Base-by-base conservation (phyloP, 2,797 vertebrate genomes). In the Typhlichthys subterraneus region DNA sequence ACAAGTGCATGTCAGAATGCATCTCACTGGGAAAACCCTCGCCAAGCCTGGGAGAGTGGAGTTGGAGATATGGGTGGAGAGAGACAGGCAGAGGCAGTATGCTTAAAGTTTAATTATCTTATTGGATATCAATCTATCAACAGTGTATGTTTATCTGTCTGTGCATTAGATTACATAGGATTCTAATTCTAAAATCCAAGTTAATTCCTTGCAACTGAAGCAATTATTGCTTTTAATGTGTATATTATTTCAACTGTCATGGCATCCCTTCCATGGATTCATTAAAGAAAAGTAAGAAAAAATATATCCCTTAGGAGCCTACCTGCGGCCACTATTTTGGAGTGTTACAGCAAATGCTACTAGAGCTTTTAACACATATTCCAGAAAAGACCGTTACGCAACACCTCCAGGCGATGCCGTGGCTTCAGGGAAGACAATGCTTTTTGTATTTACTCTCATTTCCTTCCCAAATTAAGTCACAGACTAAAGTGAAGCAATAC, bases 381-480 rank as follows among this genome's bases (percentile, higher is more conserved):
- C 79, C 77, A 86, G 89, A 90, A 83, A 88, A 90, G 86, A 93
- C 86, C 89, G 91, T 90, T 90, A 85, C 80, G 82, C 84, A 91
- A 93, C 88, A 87, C 84, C 75, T 85, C 80, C 65, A 82, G 76
- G 67, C 60, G 68, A 50, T 73, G 69, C 77, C 85, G 75, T 55
- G 76, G 85, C 86, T 80, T 75, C 59, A 80, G 80, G 79, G 85
- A 88, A 94, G 87, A 95, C 94, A 95, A 95, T 93, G 83, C 81
- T 88, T 92, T 93, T 94, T 94, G 91, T 94, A 87, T 85, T 90
- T 91, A 93, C 88, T 92, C 90, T 87, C 83, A 88, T 92, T 93
- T 91, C 93, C 92, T 94, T 94, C 91, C 92, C 91, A 90, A 93
- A 93, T 93, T 93, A 94, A 94, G 94, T 92, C 78, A 87, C 90